phyloP scores from a whole-genome alignment of 2,113 vertebrate genomes.

The Phrynosoma platyrhinos region DNA sequence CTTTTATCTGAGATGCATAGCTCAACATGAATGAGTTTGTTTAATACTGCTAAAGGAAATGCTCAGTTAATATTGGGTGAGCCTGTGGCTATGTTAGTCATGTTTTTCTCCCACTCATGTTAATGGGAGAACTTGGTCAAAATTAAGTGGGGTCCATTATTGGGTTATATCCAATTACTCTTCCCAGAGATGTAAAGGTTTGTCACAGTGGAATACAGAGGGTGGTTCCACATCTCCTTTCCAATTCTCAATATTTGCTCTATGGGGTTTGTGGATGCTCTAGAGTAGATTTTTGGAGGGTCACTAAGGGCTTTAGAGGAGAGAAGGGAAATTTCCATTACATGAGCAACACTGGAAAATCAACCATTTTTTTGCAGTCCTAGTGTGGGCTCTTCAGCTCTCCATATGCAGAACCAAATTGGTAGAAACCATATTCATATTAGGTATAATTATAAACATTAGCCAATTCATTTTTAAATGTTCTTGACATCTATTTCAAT shows the following conservation, averaged over 20 bases:
- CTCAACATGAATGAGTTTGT: not conserved
- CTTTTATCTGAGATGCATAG: not conserved
- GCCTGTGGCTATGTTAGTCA: not conserved
- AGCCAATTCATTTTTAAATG: not conserved
- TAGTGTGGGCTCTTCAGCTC: not conserved
- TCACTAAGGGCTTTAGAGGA: not conserved
- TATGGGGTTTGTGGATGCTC: not conserved
- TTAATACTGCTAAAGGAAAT: not conserved
- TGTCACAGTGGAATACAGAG: not conserved
- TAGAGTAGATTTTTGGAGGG: not conserved
- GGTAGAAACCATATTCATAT: conserved; percentile 11
- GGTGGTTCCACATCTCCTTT: too few relatives aligned
- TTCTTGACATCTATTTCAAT: fast-evolving
- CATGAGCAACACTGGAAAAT: not conserved
- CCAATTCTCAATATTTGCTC: not conserved
- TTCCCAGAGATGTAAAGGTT: not conserved
- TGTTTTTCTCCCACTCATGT: not conserved
- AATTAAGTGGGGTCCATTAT: not conserved
- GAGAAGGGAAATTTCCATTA: not conserved
- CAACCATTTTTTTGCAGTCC: not conserved
- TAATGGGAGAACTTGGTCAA: not conserved
- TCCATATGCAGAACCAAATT: conserved; percentile 41
- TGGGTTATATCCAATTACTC: not conserved
- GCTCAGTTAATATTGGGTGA: not conserved
- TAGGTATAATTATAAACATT: conserved; percentile 26